Conservation (phyloP, 2,113 vertebrate species). For the Melanocharis versteri region DNA sequence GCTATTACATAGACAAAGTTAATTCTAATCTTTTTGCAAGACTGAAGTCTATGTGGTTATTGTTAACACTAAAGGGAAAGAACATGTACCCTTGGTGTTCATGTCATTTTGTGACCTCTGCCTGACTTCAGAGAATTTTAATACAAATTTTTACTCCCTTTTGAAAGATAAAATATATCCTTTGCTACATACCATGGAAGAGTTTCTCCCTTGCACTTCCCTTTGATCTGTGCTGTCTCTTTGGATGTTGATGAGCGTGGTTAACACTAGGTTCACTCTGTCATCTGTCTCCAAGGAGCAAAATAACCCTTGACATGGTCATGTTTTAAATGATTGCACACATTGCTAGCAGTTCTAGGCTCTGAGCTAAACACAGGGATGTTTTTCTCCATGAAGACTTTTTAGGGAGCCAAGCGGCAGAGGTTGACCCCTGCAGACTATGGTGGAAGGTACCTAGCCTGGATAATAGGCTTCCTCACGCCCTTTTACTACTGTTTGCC, state of each 20-base stretch:
- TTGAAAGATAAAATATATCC: not conserved
- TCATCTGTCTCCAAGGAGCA: not conserved
- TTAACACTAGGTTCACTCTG: not conserved
- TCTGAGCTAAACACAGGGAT: not conserved
- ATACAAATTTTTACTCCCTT: not conserved
- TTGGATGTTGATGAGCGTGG: not conserved
- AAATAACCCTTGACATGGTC: not conserved
- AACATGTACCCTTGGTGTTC: not conserved
- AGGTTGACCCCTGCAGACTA: not conserved
- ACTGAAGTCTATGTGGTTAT: not conserved
- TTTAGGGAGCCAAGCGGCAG: not conserved
- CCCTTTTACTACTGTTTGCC: not conserved
- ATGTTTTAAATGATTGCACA: not conserved
- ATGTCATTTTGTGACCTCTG: not conserved
- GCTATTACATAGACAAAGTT: not conserved
- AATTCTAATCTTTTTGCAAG: not conserved
- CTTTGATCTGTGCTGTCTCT: fast-evolving
- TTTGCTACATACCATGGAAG: not conserved
- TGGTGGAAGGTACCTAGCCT: not conserved
- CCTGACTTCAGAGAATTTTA: not conserved
- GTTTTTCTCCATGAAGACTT: not conserved
- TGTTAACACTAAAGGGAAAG: not conserved
- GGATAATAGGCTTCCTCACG: not conserved
- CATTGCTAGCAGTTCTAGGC: not conserved
- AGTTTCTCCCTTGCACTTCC: not conserved